A percentile compares a stretch with the other conserved stretches of the same genome.
Evolutionary conservation across 2,888 invertebrate genomes (phyloP).

Genomic region (Eupsilia transversa): DNA sequence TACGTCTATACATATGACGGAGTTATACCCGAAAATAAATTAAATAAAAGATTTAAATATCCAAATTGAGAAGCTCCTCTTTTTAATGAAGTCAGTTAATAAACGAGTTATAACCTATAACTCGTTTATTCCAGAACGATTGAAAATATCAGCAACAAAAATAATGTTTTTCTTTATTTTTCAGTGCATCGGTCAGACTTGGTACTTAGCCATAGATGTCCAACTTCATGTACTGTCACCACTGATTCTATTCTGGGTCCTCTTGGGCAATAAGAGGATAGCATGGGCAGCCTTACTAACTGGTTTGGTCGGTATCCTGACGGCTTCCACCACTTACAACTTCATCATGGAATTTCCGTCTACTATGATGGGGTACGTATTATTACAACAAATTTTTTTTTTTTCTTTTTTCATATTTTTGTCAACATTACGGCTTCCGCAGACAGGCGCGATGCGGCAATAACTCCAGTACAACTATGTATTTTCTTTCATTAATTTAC

Average conservation of each 20-base stretch:
- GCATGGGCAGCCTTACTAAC: conserved; percentile 69
- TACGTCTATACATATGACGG: too few relatives aligned
- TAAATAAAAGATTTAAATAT: too few relatives aligned
- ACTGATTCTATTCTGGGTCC: conserved; percentile 69
- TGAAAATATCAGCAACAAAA: too few relatives aligned
- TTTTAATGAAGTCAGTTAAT: too few relatives aligned
- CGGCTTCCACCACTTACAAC: conserved; percentile 75
- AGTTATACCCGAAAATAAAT: too few relatives aligned
- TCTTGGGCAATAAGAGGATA: conserved; percentile 62
- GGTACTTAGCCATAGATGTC: conserved; percentile 76
- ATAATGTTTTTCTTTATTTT: conserved; percentile 1
- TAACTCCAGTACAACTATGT: too few relatives aligned
- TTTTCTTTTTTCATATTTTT: too few relatives aligned
- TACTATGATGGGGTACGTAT: conserved; percentile 76
- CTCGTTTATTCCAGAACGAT: too few relatives aligned
- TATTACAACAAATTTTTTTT: neutral
- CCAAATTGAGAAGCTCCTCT: too few relatives aligned
- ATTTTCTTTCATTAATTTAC: neutral
- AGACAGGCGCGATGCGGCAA: too few relatives aligned
- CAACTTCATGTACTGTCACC: conserved; percentile 73
- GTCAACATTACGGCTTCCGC: too few relatives aligned
- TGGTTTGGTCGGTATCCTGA: conserved; percentile 61
- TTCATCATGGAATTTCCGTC: conserved; percentile 79
- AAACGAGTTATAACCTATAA: too few relatives aligned
- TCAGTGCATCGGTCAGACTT: conserved; percentile 72